Evolutionary conservation across 2,797 vertebrate genomes (phyloP).

Genomic region (Poecile montanus): DNA sequence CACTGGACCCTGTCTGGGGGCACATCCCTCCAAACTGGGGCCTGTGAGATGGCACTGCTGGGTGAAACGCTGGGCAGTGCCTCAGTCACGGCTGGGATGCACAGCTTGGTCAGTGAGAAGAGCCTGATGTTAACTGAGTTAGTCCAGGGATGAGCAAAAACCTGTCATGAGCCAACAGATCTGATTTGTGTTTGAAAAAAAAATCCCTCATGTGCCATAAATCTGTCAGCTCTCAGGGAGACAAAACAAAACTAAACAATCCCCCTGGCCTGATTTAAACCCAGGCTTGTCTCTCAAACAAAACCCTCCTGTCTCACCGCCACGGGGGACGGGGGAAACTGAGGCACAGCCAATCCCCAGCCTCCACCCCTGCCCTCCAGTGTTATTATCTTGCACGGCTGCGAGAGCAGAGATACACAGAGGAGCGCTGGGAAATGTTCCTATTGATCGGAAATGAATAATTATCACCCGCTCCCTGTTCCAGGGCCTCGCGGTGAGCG

Average conservation of each 20-base stretch:
- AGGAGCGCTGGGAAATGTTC: slow-evolving; percentile 63
- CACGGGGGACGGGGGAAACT: not conserved
- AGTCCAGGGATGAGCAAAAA: not conserved
- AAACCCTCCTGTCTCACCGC: accelerated
- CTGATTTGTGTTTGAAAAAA: not conserved
- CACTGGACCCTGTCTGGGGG: not conserved
- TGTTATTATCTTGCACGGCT: not conserved
- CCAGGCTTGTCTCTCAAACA: not conserved
- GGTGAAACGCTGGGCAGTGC: not conserved
- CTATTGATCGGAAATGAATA: slow-evolving; percentile 78
- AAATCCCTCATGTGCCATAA: not conserved
- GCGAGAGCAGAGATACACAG: not conserved
- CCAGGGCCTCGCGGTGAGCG: slow-evolving; percentile 66
- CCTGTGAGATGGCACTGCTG: not conserved
- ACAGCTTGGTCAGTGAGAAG: not conserved
- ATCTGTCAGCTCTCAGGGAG: not conserved
- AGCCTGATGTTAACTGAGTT: not conserved
- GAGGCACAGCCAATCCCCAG: not conserved
- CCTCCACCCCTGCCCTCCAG: not conserved
- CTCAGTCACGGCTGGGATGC: not conserved
- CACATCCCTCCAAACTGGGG: not conserved
- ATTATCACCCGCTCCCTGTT: slow-evolving; percentile 68
- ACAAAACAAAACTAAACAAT: not conserved
- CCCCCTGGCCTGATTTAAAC: not conserved
- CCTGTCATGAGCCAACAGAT: not conserved